Evolutionary conservation across 2,113 vertebrate genomes (phyloP), one percentile per base, ranked within the genome.

Genomic region (Daboia siamensis): DNA sequence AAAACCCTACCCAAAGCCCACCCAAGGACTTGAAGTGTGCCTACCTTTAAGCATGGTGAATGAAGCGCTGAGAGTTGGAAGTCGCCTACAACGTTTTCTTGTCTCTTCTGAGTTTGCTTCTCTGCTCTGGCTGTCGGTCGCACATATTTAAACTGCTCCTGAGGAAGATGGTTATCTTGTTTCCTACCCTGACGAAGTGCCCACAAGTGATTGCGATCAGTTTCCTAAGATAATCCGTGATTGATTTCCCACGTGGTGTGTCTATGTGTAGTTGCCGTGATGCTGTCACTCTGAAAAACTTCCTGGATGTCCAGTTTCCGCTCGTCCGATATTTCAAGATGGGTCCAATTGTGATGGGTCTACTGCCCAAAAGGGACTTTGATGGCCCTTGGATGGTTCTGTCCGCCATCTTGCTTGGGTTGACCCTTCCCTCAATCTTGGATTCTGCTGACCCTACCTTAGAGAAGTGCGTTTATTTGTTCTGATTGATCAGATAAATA

Each of bases 1-100:
- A 39, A 21, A 80, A 44, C 74, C 74, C 17, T 80, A 39, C 69
- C n/a, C 33, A 0, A 21, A 23, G 23, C 74, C 17, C 0, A 9
- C 17, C 33, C 17, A 1, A 80, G 15, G 21, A 9, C 17, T 44
- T 88, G n/a, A 20, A 5, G 20, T 55, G 20, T 4, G 54, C 87
- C 55, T 33, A 92, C 92, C 74, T 86, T 90, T 61, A 12, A 80
- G 29, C 92, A 92, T 92, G 55, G 74, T 64, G 5, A 24, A 8
- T 0, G 0, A 13, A 54, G 29, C 0, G 0, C 2, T 23, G 8
- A 7, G 24, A 48, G 13, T 23, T 1, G 39, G n/a, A 80, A 80
- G n/a, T 23, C 74, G 3, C 33, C 20, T 39, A 86, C 46, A 12
- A 11, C 9, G 51, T 52, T 39, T 1, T 4, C 20, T 48, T 5